Base-by-base conservation (phyloP, 2,888 invertebrate species). In the Aromia moschata region DNA sequence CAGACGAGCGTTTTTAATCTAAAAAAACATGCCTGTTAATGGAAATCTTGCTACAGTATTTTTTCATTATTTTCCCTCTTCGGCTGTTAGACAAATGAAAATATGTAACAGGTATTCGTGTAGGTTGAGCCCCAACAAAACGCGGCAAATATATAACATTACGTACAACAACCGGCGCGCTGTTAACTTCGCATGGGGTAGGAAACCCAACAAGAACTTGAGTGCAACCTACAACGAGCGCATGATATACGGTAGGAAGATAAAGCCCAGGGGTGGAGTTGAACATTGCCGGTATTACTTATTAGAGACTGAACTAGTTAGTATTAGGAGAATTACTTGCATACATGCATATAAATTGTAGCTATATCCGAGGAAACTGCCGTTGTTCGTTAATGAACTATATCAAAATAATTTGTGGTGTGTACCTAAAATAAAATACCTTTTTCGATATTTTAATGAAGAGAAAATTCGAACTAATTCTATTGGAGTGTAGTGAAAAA, bases 41-140 rank as follows among this genome's bases (percentile, higher is more conserved):
- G 52, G 52, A 41, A 31, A 41, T 52, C 52, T 52, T 52, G 52
- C 40, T 52, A 31, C 33, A 30, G 52, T 52, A 52, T 52, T 41
- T 52, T 52, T 52, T 52, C 59, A 60, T 60, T 60, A 60, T 37
- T 38, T 47, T 49, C 43, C 56, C 56, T 53, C 47, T 56, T 57
- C 49, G 46, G 38, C 25, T 37, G 54, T 60, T 53, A 56, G 15
- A 53, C 57, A 62, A 62, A 62, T 62, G 62, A 62, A 62, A 56
- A 60, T 62, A 62, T 62, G 62, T 60, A 60, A 62, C 57, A 62
- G 59, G 62, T 60, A 62, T 53, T 47, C 62, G 58, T 62, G 62
- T 62, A 47, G 51, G 49, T 58, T 62, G 55, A 51, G 36, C 55
- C 58, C 51, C 52, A 45, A 61, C 65, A 60, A 63, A 65, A 60